Evolutionary conservation across 37 sponge, comb jelly and placozoan genomes (phyloP).

Genomic region (Halichondria panicea): DNA sequence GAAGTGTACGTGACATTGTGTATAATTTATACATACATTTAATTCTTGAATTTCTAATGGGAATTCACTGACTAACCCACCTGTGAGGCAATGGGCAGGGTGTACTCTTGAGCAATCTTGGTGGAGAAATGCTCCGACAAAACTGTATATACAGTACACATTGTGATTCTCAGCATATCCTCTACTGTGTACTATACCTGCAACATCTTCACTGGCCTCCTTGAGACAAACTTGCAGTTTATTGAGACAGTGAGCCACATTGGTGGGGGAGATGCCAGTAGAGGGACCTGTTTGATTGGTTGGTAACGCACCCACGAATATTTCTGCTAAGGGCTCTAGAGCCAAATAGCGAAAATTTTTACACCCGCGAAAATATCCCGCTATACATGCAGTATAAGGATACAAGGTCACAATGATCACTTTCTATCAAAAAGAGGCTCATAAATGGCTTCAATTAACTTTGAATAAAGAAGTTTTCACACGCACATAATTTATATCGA

Average conservation of each 20-base stretch:
- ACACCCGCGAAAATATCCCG: too few relatives aligned
- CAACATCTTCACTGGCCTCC: slow-evolving; percentile 3
- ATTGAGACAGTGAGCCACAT: slow-evolving; percentile 16
- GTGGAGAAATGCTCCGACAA: slow-evolving; percentile 40
- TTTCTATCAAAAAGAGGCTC: too few relatives aligned
- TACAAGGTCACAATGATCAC: too few relatives aligned
- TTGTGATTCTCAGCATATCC: not conserved
- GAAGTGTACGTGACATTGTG: too few relatives aligned
- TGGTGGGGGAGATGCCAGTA: slow-evolving; percentile 14
- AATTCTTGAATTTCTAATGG: not conserved
- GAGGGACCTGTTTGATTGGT: slow-evolving; percentile 27
- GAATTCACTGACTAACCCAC: slow-evolving; percentile 9
- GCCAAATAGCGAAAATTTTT: too few relatives aligned
- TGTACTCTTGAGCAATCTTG: slow-evolving; percentile 70
- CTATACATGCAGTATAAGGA: too few relatives aligned
- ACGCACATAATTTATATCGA: too few relatives aligned
- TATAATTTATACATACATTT: too few relatives aligned
- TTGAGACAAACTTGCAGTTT: slow-evolving; percentile 15
- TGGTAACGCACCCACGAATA: too few relatives aligned
- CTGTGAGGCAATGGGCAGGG: slow-evolving; percentile 63
- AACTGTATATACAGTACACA: slow-evolving; percentile 4
- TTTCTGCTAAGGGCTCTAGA: too few relatives aligned
- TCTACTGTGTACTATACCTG: slow-evolving; percentile 12
- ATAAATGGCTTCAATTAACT: too few relatives aligned
- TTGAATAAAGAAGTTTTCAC: too few relatives aligned